Conservation (phyloP, 2,797 vertebrate species). For the Danio kyathit region DNA sequence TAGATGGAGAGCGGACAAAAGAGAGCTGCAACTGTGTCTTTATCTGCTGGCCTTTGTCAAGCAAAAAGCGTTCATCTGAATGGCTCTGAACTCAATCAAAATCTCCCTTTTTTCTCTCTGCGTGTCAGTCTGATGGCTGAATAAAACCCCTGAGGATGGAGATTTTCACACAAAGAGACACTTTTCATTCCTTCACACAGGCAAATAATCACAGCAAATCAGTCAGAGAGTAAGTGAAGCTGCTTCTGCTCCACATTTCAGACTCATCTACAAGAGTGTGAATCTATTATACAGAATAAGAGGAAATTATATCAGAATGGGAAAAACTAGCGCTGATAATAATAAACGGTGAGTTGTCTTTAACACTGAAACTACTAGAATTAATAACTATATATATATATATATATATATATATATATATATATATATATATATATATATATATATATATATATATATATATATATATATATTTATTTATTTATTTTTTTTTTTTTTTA, state of each 20-base stretch:
- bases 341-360: too few relatives aligned
- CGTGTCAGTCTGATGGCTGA: constrained; percentile 29
- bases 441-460: too few relatives aligned
- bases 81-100: constrained; percentile 42
- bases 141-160: constrained; percentile 40
- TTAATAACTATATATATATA: too few relatives aligned
- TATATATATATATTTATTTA: too few relatives aligned
- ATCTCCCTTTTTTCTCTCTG: constrained; percentile 31
- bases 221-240: constrained; percentile 12
- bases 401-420: too few relatives aligned
- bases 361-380: too few relatives aligned
- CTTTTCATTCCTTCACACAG: constrained; percentile 35
- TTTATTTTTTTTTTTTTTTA: too few relatives aligned
- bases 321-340: too few relatives aligned
- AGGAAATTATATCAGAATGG: neutral
- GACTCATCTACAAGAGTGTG: neutral
- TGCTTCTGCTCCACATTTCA: constrained; percentile 18
- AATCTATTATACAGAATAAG: neutral
- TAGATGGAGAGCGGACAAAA: constrained; percentile 21
- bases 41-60: constrained; percentile 37
- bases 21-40: constrained; percentile 49
- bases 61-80: constrained; percentile 11
- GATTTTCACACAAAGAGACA: constrained; percentile 32
- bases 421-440: too few relatives aligned
- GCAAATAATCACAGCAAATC: constrained; percentile 11